Evolutionary conservation across 2,113 vertebrate species (phyloP).

Genomic region (Campylorhamphus procurvoides): DNA sequence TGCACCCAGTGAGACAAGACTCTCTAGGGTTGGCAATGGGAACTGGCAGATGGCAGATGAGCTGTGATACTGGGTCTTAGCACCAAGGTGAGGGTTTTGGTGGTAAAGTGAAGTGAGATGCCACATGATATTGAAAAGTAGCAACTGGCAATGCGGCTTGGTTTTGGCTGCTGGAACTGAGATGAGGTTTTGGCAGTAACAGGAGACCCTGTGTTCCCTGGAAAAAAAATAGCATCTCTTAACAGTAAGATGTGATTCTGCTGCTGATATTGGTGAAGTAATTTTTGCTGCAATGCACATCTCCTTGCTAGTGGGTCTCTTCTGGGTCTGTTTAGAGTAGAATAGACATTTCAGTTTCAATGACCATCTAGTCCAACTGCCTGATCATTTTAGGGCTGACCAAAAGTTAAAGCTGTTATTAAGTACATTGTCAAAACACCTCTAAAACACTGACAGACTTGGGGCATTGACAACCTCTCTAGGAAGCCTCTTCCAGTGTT

Average conservation of each 20-base stretch:
- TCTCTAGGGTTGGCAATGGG: not conserved
- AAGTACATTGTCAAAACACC: not conserved
- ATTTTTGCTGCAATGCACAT: not conserved
- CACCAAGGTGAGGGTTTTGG: not conserved
- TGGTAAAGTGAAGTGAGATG: not conserved
- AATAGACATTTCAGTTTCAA: not conserved
- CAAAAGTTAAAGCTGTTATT: not conserved
- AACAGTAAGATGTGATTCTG: not conserved
- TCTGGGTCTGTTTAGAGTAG: not conserved
- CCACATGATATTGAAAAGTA: not conserved
- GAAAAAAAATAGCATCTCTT: not conserved
- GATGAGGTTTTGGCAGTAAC: not conserved
- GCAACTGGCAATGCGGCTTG: not conserved
- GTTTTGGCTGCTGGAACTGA: not conserved
- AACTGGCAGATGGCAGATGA: not conserved
- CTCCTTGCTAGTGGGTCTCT: not conserved
- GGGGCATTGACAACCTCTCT: not conserved
- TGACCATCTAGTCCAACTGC: not conserved
- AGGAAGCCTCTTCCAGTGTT: not conserved
- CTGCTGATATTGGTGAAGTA: not conserved
- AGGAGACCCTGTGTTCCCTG: not conserved
- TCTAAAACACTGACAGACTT: not conserved
- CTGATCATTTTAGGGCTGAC: not conserved
- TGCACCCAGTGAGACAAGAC: not conserved
- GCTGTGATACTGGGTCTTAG: not conserved